phyloP scores from a whole-genome alignment of 2,797 vertebrate genomes.

The Gadopsis bispinosus region DNA sequence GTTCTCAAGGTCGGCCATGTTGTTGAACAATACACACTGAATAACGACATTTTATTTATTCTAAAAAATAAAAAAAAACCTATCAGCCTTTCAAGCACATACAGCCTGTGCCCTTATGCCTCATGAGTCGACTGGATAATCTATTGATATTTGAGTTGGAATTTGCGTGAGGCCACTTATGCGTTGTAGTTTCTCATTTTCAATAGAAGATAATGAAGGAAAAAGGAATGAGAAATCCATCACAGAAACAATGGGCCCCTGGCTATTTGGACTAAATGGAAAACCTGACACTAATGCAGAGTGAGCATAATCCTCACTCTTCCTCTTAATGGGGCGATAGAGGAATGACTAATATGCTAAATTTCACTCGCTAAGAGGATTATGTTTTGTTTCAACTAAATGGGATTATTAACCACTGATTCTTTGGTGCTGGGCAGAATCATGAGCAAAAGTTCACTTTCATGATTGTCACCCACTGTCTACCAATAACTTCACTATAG shows the following conservation, averaged over 20 bases:
- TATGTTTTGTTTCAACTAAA: slow-evolving; percentile 79
- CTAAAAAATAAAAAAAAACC: neutral
- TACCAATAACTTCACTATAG: slow-evolving; percentile 60
- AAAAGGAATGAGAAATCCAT: slow-evolving; percentile 36
- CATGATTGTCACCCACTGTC: slow-evolving; percentile 49
- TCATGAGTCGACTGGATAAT: neutral
- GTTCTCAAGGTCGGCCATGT: neutral
- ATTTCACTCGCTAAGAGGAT: slow-evolving; percentile 78
- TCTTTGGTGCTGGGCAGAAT: slow-evolving; percentile 58
- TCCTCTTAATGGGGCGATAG: slow-evolving; percentile 63
- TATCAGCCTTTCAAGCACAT: neutral
- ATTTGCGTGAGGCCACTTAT: neutral
- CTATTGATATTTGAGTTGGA: neutral
- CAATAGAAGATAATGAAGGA: slow-evolving; percentile 16
- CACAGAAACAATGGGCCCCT: slow-evolving; percentile 29
- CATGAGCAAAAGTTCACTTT: slow-evolving; percentile 60
- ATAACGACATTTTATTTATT: neutral
- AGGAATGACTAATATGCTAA: slow-evolving; percentile 68
- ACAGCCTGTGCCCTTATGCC: too few species aligned
- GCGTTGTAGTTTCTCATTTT: slow-evolving; percentile 12
- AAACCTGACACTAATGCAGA: slow-evolving; percentile 60
- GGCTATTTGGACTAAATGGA: slow-evolving; percentile 36
- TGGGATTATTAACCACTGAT: slow-evolving; percentile 67
- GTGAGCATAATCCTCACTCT: slow-evolving; percentile 66
- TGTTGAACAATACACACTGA: neutral